These are phyloP conservation scores for Corythornis madagascariensis DNA, from an alignment of 2,113 vertebrate genomes.

Conservation along the genomic window DNA sequence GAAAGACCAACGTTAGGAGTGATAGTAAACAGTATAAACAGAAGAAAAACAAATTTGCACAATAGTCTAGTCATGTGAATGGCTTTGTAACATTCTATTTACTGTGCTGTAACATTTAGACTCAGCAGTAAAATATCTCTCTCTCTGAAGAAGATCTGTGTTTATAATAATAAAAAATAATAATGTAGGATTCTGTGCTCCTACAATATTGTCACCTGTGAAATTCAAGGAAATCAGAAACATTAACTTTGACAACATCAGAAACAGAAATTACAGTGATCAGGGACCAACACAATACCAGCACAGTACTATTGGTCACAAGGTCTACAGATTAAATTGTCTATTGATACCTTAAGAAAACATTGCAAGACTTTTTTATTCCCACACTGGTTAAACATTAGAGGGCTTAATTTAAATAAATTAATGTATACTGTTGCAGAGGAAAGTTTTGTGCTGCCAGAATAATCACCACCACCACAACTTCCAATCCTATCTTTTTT, in stretches of 20 bases:
- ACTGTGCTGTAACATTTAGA: not conserved
- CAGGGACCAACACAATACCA: not conserved
- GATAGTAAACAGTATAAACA: not conserved
- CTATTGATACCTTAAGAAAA: not conserved
- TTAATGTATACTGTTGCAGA: not conserved
- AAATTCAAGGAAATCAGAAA: not conserved
- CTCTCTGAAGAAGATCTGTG: slow-evolving; percentile 31
- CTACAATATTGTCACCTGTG: not conserved
- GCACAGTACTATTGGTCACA: not conserved
- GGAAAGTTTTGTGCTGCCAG: not conserved
- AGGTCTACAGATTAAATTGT: not conserved
- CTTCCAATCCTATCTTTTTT: not conserved
- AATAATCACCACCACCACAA: not conserved
- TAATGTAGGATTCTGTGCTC: not conserved
- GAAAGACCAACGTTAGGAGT: not conserved
- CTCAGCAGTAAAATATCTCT: slow-evolving; percentile 18
- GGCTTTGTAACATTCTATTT: not conserved
- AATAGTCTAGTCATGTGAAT: not conserved
- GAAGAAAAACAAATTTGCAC: not conserved
- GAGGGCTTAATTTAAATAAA: not conserved
- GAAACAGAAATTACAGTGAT: not conserved
- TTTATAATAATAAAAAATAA: not conserved
- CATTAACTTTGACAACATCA: not conserved
- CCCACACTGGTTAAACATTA: not conserved
- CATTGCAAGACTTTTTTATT: not conserved